Evolutionary conservation across 1,140 invertebrate species (phyloP), one percentile per base, ranked within the genome.

Genomic region (Colletes gigas): DNA sequence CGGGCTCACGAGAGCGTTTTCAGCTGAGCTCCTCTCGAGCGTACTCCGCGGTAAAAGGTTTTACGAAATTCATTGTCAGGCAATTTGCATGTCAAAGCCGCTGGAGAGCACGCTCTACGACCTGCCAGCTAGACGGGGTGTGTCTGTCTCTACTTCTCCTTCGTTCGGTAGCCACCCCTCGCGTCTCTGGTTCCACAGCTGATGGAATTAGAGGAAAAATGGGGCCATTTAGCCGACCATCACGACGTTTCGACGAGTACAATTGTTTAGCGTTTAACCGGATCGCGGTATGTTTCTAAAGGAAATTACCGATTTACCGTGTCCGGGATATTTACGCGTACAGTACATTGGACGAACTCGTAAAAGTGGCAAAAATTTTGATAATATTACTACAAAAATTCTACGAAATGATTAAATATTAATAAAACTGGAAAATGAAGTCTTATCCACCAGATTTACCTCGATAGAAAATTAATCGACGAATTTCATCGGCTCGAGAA

Each of bases 51-150:
- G 91, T 93, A 93, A 93, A 93, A 93, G 92, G 92, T 93, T 92
- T 93, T 92, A 91, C 90, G 91, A 93, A 93, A 93, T 93, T 93
- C 92, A 93, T 93, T 93, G 92, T 93, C 92, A 90, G 88, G 74
- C 88, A 92, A 93, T 93, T 93, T 93, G 90, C 92, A 93, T 93
- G 88, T 92, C 92, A 93, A 92, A 92, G 91, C 86, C 84, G 83
- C 73, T 79, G 80, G 72, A 83, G 84, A 85, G 81, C 81, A 82
- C 60, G 80, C 86, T 87, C 78, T 79, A 88, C 85, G 86, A 85
- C 59, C 83, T 88, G 81, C 76, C 83, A 84, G 82, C 81, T 47
- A 76, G 81, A 57, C 44, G 50, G 81, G 74, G 67, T 63, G 73
- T 59, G 67, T 78, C 84, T 78, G 73, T 86, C 85, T 87, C 69